Evolutionary conservation across 2,797 vertebrate genomes (phyloP), one percentile per base, ranked within the genome.

Genomic region (Spinus pinus): DNA sequence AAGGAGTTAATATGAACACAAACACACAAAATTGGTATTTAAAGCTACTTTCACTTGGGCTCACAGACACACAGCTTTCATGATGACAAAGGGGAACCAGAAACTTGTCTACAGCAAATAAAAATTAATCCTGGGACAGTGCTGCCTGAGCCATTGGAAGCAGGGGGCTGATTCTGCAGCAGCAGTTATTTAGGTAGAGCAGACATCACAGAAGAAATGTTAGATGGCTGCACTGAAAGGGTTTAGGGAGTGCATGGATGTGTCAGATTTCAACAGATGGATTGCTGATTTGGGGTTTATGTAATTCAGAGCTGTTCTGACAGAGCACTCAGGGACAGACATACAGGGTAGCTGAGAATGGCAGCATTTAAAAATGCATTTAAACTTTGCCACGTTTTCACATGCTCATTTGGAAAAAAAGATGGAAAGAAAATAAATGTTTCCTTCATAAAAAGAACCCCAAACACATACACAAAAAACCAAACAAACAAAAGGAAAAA

Each of bases 71-170:
- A 30, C 16, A 46, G 31, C 23, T 61, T 74, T 47, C 54, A 20
- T 0, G 0, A n/a, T 16, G 11, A 6, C 14, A 47, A 65, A 22
- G 30, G 7, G 12, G 12, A 73, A 33, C 37, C 14, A 70, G 51
- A 20, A n/a, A 14, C 6, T 73, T 70, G 33, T 49, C 37, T 17
- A 19, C 1, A 30, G 27, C 16, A 85, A 65, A 67, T 54, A 33
- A 41, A 67, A 85, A 14, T 35, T 6, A 6, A 35, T 30, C 42
- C 37, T 22, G 14, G 54, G 46, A 27, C 5, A 6, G 39, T 4
- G 35, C 39, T 69, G 42, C 21, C 46, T 3, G 3, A 64, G 50
- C 28, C 66, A 49, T 2, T 10, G n/a, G 47, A 57, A 70, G 65
- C 44, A 51, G 25, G 3, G 3, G 4, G 51, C 35, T 8, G 3